phyloP scores from a whole-genome alignment of 1,140 invertebrate genomes.

The Bombus sylvicola region DNA sequence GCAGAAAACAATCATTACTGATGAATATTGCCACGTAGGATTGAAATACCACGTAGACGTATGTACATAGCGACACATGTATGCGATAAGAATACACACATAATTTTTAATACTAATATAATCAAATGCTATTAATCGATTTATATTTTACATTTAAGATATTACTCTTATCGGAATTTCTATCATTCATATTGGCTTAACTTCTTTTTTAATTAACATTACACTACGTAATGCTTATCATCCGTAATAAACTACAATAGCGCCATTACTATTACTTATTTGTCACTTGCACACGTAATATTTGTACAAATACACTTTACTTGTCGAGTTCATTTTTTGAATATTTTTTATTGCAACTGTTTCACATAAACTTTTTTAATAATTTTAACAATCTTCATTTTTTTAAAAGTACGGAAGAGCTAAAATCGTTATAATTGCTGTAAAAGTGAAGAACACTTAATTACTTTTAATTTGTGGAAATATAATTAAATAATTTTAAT shows the following conservation, averaged over 20 bases:
- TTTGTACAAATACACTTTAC: too few relatives aligned
- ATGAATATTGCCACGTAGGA: slow-evolving; percentile 51
- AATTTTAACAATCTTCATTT: neutral
- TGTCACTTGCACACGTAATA: neutral
- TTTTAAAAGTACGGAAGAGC: neutral
- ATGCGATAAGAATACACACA: slow-evolving; percentile 28
- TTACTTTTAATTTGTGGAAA: neutral
- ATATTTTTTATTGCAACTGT: neutral
- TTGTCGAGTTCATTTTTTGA: neutral
- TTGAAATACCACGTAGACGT: slow-evolving; percentile 28
- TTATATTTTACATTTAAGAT: neutral
- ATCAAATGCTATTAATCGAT: neutral
- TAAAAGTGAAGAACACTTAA: neutral
- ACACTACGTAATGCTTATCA: neutral
- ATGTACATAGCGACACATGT: slow-evolving; percentile 28
- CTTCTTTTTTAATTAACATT: neutral
- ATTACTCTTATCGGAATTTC: slow-evolving; percentile 4
- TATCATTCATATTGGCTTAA: neutral
- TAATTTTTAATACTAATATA: slow-evolving; percentile 18
- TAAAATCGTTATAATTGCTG: too few relatives aligned
- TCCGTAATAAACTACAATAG: neutral
- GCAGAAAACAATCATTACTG: slow-evolving; percentile 28
- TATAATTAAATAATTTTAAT: neutral
- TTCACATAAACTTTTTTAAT: neutral
- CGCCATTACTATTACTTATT: neutral